A percentile compares a stretch with the other conserved stretches of the same genome.
phyloP scores from a whole-genome alignment of 2,888 invertebrate genomes.

The Drosophila ezoana region DNA sequence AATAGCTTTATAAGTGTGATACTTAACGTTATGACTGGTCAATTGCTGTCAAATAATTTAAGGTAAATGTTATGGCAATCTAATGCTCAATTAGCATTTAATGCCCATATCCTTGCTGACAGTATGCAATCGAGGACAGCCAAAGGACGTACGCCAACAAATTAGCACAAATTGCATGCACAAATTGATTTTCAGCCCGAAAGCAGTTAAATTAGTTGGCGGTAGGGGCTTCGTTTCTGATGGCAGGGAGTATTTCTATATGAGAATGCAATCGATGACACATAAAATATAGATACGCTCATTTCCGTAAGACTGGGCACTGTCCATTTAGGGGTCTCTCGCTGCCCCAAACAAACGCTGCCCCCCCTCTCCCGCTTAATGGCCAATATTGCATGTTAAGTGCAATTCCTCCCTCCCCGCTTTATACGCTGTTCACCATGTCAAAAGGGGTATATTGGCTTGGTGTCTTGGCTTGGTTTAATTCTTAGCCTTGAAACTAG shows the following conservation, averaged over 20 bases:
- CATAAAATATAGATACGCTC: constrained; percentile 65
- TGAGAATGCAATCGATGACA: constrained; percentile 61
- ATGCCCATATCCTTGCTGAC: constrained; percentile 19
- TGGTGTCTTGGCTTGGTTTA: no score
- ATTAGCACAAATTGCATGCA: constrained; percentile 31
- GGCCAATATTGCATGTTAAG: constrained; percentile 50
- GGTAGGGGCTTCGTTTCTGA: background rate
- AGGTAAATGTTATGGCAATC: background rate
- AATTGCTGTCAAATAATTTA: constrained; percentile 1
- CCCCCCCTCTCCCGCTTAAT: constrained; percentile 14
- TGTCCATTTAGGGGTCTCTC: constrained; percentile 32
- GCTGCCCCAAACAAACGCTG: background rate
- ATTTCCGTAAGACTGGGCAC: constrained; percentile 39
- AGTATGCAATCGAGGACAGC: background rate
- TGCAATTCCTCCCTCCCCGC: constrained; percentile 3
- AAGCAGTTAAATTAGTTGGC: background rate
- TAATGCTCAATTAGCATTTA: constrained; percentile 8
- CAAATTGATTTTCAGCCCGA: constrained; percentile 27
- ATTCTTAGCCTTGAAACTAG: no score
- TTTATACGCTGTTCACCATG: background rate
- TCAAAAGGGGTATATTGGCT: background rate
- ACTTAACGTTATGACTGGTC: background rate
- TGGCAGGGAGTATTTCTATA: background rate
- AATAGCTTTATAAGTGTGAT: background rate
- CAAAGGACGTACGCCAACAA: constrained; percentile 19